Conservation (phyloP, 2,888 invertebrate genomes). For the Plutella xylostella region DNA sequence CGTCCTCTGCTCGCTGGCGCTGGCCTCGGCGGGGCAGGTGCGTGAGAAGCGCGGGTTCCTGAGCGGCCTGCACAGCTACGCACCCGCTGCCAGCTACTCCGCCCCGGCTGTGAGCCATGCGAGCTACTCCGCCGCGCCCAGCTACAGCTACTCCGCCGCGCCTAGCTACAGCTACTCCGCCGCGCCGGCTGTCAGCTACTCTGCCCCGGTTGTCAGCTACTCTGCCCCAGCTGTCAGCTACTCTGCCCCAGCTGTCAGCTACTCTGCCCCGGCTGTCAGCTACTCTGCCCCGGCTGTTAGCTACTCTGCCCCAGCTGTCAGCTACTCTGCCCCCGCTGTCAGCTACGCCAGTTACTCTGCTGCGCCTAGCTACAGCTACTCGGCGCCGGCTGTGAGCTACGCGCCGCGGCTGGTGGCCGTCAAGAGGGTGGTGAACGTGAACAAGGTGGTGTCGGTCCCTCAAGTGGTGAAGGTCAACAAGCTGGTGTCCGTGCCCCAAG, state of each 20-base stretch:
- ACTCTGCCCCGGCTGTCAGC: conserved; percentile 8
- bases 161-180: neutral
- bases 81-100: conserved; percentile 9
- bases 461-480: conserved; percentile 33
- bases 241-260: neutral
- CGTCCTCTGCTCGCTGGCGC: conserved; percentile 23
- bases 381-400: conserved; percentile 6
- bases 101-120: too few species aligned
- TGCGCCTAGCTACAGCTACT: conserved; percentile 15
- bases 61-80: conserved; percentile 18
- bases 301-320: neutral
- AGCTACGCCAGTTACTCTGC: conserved; percentile 11
- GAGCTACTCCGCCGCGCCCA: too few species aligned
- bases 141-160: neutral
- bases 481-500: conserved; percentile 35
- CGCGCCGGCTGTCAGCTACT: neutral
- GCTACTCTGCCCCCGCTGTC: conserved; percentile 10
- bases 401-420: conserved; percentile 25
- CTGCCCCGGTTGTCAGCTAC: too few species aligned
- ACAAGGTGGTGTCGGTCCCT: conserved; percentile 29
- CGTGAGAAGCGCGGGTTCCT: conserved; percentile 34
- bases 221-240: neutral
- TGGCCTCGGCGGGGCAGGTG: conserved; percentile 23
- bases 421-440: conserved; percentile 31
- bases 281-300: conserved; percentile 14